phyloP scores from a whole-genome alignment of 2,888 invertebrate genomes.

The Drosophila nr. perissopoda region DNA sequence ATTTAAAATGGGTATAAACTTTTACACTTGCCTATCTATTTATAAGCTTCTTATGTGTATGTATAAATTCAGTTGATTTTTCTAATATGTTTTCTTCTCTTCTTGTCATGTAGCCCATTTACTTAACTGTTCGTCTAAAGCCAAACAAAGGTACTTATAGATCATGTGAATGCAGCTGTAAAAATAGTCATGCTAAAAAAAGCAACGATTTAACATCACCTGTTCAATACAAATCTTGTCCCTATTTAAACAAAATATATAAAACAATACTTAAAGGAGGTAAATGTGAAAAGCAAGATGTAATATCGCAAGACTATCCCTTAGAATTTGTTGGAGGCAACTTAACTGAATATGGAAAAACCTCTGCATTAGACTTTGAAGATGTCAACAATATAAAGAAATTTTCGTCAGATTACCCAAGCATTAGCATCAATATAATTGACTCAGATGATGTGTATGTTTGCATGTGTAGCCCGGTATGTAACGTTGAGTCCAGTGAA shows the following conservation, averaged over 20 bases:
- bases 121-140: slow-evolving; percentile 81
- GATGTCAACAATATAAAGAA: slow-evolving; percentile 8
- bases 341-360: slow-evolving; percentile 10
- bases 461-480: slow-evolving; percentile 79
- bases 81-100: slow-evolving; percentile 46
- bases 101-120: slow-evolving; percentile 79
- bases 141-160: slow-evolving; percentile 82
- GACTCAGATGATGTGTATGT: slow-evolving; percentile 85
- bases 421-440: slow-evolving; percentile 85
- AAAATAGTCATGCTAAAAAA: slow-evolving; percentile 63
- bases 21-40: neutral
- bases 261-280: slow-evolving; percentile 58
- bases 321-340: slow-evolving; percentile 1
- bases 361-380: slow-evolving; percentile 1
- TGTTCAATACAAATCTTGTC: slow-evolving; percentile 44
- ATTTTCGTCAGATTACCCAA: slow-evolving; percentile 50
- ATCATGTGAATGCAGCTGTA: slow-evolving; percentile 77
- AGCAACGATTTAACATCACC: slow-evolving; percentile 72
- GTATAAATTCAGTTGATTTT: slow-evolving; percentile 17
- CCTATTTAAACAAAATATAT: slow-evolving; percentile 55
- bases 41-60: slow-evolving; percentile 5
- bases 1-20: neutral
- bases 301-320: slow-evolving; percentile 17
- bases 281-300: slow-evolving; percentile 32
- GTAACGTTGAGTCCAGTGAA: slow-evolving; percentile 25